Evolutionary conservation across 2,888 invertebrate species (phyloP), one percentile per base, ranked within the genome.

Genomic region (Cryptocephalus primarius): DNA sequence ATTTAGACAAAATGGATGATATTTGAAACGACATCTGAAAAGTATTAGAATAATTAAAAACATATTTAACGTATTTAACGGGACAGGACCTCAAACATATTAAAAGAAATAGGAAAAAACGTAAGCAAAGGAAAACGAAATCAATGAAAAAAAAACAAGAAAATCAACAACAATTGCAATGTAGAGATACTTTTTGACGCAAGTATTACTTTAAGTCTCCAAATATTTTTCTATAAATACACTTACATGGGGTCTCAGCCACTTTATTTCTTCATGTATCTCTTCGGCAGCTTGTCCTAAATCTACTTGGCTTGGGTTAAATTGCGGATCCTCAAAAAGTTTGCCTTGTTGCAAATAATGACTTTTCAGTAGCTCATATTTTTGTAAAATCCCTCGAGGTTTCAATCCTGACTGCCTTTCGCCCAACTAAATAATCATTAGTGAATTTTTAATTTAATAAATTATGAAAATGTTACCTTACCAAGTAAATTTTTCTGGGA

Each of bases 251-350:
- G 55, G 57, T 44, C 55, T 48, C 13, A 55, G 38, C 55, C 55
- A 57, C 40, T 50, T 34, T 22, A 54, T 49, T 11, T 44, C 43
- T 10, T 10, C 42, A n/a, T 31, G 47, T 9, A 11, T 13, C 2
- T 39, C 12, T 8, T 47, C 42, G 40, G 43, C 45, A 14, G 43
- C 10, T 14, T 51, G 44, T 34, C 51, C 49, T 33, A 56, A 43
- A 31, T 46, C 41, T 12, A 52, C 50, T 38, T 45, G 39, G 8
- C 48, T 44, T 8, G 90, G 84, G 0, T 85, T 85, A 68, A 94
- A 94, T 60, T 89, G 84, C 0, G 88, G 85, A 72, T 95, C 94
- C 61, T 93, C 91, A 63, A 91, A 95, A 41, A 93, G 75, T 1
- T 76, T 73, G 8, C 87, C 87, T 13, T 78, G 77, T 32, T 75